Evolutionary conservation across 2,888 invertebrate genomes (phyloP).

Genomic region (Subacronicta megacephala): DNA sequence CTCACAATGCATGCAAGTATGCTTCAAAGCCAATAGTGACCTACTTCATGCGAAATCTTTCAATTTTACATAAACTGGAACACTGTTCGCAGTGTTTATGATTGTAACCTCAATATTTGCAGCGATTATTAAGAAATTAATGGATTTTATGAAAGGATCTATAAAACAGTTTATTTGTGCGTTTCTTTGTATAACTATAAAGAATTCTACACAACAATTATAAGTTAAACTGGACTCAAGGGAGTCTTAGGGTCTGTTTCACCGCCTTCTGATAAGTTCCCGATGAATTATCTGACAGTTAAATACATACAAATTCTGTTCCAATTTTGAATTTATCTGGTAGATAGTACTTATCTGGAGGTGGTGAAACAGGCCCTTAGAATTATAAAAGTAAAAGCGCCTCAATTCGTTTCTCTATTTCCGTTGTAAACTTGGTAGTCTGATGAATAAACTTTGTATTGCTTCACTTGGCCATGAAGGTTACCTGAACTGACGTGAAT

Average conservation of each 20-base stretch:
- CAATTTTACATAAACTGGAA: constrained; percentile 40
- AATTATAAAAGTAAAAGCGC: constrained; percentile 11
- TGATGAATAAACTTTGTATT: constrained; percentile 59
- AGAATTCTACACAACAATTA: background rate
- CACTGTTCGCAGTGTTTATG: constrained; percentile 27
- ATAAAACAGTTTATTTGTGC: background rate
- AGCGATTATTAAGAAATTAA: constrained; percentile 25
- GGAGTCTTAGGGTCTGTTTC: too few species aligned
- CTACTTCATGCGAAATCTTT: constrained; percentile 49
- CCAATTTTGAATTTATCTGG: too few species aligned
- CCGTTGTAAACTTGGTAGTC: constrained; percentile 34
- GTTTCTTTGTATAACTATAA: background rate
- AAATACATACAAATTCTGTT: too few species aligned
- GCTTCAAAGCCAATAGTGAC: constrained; percentile 51
- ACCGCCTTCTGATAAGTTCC: too few species aligned
- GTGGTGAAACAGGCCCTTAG: too few species aligned
- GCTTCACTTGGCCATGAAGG: constrained; percentile 38
- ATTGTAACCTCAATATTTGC: constrained; percentile 32
- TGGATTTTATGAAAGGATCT: constrained; percentile 15
- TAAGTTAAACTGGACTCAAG: background rate
- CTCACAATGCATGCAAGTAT: constrained; percentile 38
- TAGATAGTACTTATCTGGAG: too few species aligned
- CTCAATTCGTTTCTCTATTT: constrained; percentile 23
- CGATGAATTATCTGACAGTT: too few species aligned
- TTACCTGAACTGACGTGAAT: constrained; percentile 47